Base-by-base conservation (phyloP, 1,140 invertebrate genomes). In the Heliconius hewitsoni region DNA sequence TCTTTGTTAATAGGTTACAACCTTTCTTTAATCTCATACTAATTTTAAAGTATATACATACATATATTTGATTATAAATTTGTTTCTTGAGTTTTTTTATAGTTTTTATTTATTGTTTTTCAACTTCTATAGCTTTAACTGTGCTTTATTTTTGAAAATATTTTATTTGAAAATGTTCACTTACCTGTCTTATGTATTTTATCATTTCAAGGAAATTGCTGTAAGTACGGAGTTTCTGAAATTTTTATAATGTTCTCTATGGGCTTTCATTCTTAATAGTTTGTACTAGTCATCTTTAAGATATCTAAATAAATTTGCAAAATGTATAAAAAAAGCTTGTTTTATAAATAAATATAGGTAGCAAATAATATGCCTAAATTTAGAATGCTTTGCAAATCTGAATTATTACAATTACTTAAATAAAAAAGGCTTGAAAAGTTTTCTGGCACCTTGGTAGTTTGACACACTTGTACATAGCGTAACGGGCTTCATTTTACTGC, bases 401-500 rank as follows among this genome's bases (percentile, higher is more conserved):
- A 57, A 8, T 60, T 23, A 60, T 19, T 57, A 57, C 1, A 57
- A n/a, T 23, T 16, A 30, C 13, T 13, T 42, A 46, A 18, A 23
- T 23, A 23, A 23, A 23, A 23, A 71, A 5, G 37, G 72, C 71
- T 72, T 37, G 23, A 30, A 16, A 66, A 30, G 4, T 23, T 30
- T 11, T 9, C 71, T 72, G 71, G 37, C 27, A 30, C 13, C 60
- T 23, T 66, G 27, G 60, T 66, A 66, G 13, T 30, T 23, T 27
- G 11, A 30, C 18, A 66, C 23, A 66, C n/a, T n/a, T 60, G 55
- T 60, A 30, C 27, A 66, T 66, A 30, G 27, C 3, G 9, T 66
- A 27, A 30, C 34, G 76, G 73, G 9, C 37, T 72, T 71, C 34
- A 42, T 73, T 74, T 83, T 76, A 73, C 37, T 55, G 78, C 72